phyloP scores from a whole-genome alignment of 2,888 invertebrate genomes.

The Melanargia galathea region DNA sequence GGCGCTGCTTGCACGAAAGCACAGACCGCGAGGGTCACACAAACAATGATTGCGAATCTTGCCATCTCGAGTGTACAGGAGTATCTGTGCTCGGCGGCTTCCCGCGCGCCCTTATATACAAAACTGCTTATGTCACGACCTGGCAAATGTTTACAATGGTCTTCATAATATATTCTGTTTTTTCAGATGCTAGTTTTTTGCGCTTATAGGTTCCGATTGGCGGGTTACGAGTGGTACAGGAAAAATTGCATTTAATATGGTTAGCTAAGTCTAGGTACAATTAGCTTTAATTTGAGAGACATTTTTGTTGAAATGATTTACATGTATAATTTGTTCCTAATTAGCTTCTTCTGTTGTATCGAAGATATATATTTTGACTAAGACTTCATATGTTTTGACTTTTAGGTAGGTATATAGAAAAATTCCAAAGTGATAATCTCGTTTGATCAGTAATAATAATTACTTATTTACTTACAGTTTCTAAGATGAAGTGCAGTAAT shows the following conservation, averaged over 20 bases:
- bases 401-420: too few relatives aligned
- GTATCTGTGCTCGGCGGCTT: conserved; percentile 51
- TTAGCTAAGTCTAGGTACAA: too few relatives aligned
- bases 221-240: conserved; percentile 5
- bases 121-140: conserved; percentile 59
- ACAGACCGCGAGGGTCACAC: conserved; percentile 62
- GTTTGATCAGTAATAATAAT: too few relatives aligned
- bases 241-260: conserved; percentile 21
- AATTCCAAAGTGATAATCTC: too few relatives aligned
- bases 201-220: conserved; percentile 26
- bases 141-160: conserved; percentile 56
- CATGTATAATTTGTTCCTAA: not conserved
- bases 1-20: conserved; percentile 63
- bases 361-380: too few relatives aligned
- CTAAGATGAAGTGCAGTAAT: too few relatives aligned
- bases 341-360: too few relatives aligned
- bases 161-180: too few relatives aligned
- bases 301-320: conserved; percentile 3
- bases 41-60: conserved; percentile 59
- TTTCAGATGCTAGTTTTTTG: conserved; percentile 50
- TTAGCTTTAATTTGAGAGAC: too few relatives aligned
- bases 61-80: conserved; percentile 55
- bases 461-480: too few relatives aligned
- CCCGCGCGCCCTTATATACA: conserved; percentile 57
- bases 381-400: too few relatives aligned